Percentiles rank a stretch among this genome's conserved stretches.
Evolutionary conservation across 2,797 vertebrate genomes (phyloP).

Genomic region (Oophaga sylvatica): DNA sequence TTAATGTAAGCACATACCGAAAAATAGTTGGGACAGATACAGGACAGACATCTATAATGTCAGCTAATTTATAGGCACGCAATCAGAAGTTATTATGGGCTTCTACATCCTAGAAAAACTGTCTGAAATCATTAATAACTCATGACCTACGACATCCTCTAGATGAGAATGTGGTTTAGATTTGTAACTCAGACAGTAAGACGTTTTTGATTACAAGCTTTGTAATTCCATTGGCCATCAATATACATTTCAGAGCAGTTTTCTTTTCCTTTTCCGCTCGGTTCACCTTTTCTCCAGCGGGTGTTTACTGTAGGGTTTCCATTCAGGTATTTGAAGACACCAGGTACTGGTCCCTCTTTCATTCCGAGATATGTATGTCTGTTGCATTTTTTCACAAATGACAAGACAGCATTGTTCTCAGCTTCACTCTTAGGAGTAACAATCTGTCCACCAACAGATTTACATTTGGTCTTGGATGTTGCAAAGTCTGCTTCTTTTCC

Average conservation of each 20-base stretch:
- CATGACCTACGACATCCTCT: no score
- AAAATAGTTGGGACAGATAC: no score
- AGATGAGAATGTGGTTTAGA: not conserved
- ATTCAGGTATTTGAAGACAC: conserved; percentile 64
- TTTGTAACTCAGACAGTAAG: conserved; percentile 73
- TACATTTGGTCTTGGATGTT: conserved; percentile 57
- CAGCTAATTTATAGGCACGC: no score
- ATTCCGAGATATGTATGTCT: conserved; percentile 71
- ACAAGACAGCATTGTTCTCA: conserved; percentile 69
- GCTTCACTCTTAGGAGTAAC: conserved; percentile 63
- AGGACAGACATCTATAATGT: no score
- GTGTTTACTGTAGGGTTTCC: conserved; percentile 64
- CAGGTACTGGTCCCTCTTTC: conserved; percentile 59
- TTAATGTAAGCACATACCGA: no score
- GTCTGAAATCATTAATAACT: no score
- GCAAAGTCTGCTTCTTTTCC: conserved; percentile 65
- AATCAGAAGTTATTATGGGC: no score
- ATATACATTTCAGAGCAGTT: conserved; percentile 74
- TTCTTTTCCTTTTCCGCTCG: conserved; percentile 67
- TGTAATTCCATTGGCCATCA: conserved; percentile 75
- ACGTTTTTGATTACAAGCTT: conserved; percentile 62
- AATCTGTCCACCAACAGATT: conserved; percentile 65
- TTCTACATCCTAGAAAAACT: no score
- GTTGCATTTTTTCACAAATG: conserved; percentile 65
- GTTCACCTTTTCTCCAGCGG: conserved; percentile 70